Conservation (phyloP, 1,140 invertebrate species). For the Kradibia gibbosae region DNA sequence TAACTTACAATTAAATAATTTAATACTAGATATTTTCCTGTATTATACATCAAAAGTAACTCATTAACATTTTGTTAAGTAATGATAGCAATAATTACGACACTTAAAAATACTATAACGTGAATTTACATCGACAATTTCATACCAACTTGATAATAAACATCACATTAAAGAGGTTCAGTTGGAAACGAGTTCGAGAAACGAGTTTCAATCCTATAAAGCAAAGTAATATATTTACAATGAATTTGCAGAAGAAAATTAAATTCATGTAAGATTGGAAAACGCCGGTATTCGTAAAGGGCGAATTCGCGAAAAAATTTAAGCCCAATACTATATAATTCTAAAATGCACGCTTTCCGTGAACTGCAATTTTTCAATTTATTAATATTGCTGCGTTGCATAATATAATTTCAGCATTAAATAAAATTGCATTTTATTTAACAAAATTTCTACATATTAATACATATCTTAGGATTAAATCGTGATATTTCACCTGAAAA, state of each 20-base stretch:
- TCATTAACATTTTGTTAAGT: constrained; percentile 21
- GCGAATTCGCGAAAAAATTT: background rate
- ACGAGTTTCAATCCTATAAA: constrained; percentile 21
- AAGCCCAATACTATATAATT: background rate
- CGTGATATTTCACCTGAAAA: too few relatives aligned
- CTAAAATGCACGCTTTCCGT: too few relatives aligned
- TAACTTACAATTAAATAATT: background rate
- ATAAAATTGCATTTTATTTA: background rate
- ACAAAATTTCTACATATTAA: too few relatives aligned
- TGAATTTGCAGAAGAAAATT: constrained; percentile 16
- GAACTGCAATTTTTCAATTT: too few relatives aligned
- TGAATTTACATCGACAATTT: background rate
- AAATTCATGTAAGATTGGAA: background rate
- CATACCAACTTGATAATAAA: constrained; percentile 13
- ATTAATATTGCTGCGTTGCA: too few relatives aligned
- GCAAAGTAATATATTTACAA: constrained; percentile 23
- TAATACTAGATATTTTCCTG: background rate
- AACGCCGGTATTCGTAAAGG: background rate
- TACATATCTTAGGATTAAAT: too few relatives aligned
- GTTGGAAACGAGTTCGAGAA: constrained; percentile 18
- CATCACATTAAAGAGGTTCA: background rate
- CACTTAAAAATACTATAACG: background rate
- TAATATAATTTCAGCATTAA: background rate
- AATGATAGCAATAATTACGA: constrained; percentile 10
- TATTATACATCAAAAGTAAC: background rate